Evolutionary conservation across 2,888 invertebrate species (phyloP).

Genomic region (Cylloceria caligata): DNA sequence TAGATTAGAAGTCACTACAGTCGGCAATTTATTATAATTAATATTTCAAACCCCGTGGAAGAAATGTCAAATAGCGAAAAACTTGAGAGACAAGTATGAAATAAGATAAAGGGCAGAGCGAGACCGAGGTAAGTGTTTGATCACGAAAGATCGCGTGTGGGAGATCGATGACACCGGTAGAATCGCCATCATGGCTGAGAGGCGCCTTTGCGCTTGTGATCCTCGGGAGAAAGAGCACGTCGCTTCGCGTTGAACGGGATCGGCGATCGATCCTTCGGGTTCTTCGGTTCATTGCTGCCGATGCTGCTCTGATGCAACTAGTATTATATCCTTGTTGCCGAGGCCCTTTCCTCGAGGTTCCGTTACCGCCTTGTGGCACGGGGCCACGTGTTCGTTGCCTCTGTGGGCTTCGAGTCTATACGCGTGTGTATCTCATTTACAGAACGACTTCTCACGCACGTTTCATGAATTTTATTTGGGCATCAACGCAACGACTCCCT

Average conservation of each 20-base stretch:
- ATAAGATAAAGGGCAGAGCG: conserved; percentile 1
- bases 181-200: conserved; percentile 40
- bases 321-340: conserved; percentile 45
- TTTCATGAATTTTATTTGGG: conserved; percentile 45
- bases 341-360: conserved; percentile 27
- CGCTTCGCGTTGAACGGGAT: conserved; percentile 51
- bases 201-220: conserved; percentile 44
- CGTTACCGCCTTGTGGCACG: conserved; percentile 50
- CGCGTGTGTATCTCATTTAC: conserved; percentile 19
- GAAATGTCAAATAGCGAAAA: conserved; percentile 15
- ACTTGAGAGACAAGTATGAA: conserved; percentile 5
- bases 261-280: conserved; percentile 59
- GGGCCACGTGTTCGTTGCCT: background rate
- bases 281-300: conserved; percentile 45
- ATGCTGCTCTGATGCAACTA: conserved; percentile 55
- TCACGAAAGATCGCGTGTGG: conserved; percentile 67
- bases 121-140: conserved; percentile 66
- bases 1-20: background rate
- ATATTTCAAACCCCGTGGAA: conserved; percentile 19
- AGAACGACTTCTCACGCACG: conserved; percentile 21
- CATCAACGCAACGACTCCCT: conserved; percentile 31
- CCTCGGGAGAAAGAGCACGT: conserved; percentile 17
- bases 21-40: conserved; percentile 24
- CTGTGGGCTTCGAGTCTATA: background rate
- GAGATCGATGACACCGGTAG: conserved; percentile 71